A percentile compares a stretch with the other conserved stretches of the same genome.
Conservation (phyloP, 2,113 vertebrate species). For the Gymnogyps californianus region DNA sequence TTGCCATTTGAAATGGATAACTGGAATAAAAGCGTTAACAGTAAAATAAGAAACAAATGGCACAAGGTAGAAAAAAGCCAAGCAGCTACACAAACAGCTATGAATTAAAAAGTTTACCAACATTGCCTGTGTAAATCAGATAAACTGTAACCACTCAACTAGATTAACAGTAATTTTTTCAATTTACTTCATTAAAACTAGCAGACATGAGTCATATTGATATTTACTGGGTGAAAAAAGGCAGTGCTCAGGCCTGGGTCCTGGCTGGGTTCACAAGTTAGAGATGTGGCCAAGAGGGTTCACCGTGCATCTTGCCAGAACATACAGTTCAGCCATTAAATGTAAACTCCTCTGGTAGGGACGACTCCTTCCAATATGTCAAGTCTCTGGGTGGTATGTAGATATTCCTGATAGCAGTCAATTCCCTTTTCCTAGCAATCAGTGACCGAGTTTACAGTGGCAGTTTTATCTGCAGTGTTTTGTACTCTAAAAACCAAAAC, state of each 20-base stretch:
- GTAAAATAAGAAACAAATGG: not conserved
- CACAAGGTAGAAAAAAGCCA: not conserved
- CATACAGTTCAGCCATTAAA: not conserved
- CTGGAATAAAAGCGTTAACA: not conserved
- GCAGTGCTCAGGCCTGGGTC: not conserved
- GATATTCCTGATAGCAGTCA: not conserved
- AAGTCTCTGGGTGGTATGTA: not conserved
- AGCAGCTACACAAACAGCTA: not conserved
- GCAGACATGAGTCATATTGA: not conserved
- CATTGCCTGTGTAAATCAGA: not conserved
- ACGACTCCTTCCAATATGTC: not conserved
- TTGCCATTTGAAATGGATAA: not conserved
- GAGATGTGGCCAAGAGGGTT: not conserved
- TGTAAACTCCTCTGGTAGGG: not conserved
- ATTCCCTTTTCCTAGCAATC: not conserved
- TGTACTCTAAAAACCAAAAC: not conserved
- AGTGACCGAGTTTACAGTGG: not conserved
- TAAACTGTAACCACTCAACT: not conserved
- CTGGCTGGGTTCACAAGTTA: not conserved
- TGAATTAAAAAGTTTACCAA: not conserved
- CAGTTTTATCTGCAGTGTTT: not conserved
- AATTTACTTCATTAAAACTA: not conserved
- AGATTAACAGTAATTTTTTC: not conserved
- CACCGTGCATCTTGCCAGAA: rapidly evolving
- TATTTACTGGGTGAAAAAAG: not conserved